Conservation (phyloP, 2,113 vertebrate genomes). For the Leucosticte australis region DNA sequence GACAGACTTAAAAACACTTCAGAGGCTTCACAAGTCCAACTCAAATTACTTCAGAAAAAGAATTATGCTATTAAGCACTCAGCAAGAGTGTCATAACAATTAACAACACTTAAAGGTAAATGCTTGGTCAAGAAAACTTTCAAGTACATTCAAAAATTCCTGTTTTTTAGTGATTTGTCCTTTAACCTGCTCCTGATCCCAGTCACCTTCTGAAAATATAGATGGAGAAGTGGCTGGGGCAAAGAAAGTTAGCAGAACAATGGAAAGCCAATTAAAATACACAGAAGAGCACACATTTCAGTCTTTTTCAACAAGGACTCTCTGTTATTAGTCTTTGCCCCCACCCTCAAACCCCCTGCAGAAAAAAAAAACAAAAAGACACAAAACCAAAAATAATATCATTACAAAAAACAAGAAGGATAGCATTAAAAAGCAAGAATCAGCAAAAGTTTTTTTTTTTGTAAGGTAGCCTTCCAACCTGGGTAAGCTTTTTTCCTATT, state of each 20-base stretch:
- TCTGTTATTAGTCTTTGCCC: not conserved
- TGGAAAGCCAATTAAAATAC: not conserved
- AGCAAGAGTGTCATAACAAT: not conserved
- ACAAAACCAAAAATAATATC: not conserved
- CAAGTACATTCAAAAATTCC: not conserved
- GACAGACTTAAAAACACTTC: not conserved
- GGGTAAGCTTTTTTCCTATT: not conserved
- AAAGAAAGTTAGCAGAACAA: not conserved
- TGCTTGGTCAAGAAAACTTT: not conserved
- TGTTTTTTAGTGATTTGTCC: not conserved
- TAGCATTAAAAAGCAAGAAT: not conserved
- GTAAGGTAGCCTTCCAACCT: not conserved
- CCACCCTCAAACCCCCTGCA: rapidly evolving
- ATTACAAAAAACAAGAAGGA: not conserved
- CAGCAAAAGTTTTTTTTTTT: not conserved
- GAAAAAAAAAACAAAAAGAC: no score
- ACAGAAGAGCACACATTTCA: not conserved
- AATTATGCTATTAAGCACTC: not conserved
- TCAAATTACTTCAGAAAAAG: not conserved
- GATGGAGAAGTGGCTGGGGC: not conserved
- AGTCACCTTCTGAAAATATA: not conserved
- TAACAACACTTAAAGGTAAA: not conserved
- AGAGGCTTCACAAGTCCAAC: not conserved
- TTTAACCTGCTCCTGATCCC: not conserved
- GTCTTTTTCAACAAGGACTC: not conserved